A percentile compares a stretch with the other conserved stretches of the same genome.
These are phyloP conservation scores for Agonopterix alstromeriana DNA, from an alignment of 2,888 invertebrate species.

Conservation along the genomic window DNA sequence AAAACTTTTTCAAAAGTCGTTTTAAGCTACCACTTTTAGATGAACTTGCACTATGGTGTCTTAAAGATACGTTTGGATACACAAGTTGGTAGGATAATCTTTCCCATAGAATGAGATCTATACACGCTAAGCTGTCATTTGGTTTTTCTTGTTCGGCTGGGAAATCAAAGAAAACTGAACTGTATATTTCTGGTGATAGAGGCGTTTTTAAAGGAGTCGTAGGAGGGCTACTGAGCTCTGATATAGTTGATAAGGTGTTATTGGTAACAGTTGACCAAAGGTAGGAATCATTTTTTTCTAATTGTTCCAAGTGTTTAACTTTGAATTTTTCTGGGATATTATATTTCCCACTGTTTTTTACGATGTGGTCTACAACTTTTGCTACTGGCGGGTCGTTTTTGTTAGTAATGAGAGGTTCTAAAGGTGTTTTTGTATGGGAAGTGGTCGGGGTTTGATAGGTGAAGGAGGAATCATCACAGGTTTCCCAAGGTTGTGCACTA, in stretches of 20 bases:
- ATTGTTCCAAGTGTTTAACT: slow-evolving; percentile 26
- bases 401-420: slow-evolving; percentile 1
- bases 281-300: slow-evolving; percentile 48
- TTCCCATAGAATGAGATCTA: slow-evolving; percentile 67
- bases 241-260: slow-evolving; percentile 53
- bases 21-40: slow-evolving; percentile 46
- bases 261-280: slow-evolving; percentile 42
- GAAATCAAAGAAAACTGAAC: slow-evolving; percentile 63
- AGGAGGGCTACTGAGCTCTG: slow-evolving; percentile 44
- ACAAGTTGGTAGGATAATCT: slow-evolving; percentile 43
- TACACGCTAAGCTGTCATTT: slow-evolving; percentile 41
- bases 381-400: slow-evolving; percentile 30
- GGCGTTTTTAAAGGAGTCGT: slow-evolving; percentile 32
- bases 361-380: slow-evolving; percentile 50
- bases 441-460: slow-evolving; percentile 18
- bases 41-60: slow-evolving; percentile 35
- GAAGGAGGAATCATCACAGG: slow-evolving; percentile 48
- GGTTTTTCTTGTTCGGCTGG: slow-evolving; percentile 32
- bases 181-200: slow-evolving; percentile 51
- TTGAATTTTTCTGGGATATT: slow-evolving; percentile 46
- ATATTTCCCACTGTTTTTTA: slow-evolving; percentile 39
- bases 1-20: slow-evolving; percentile 38
- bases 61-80: slow-evolving; percentile 51
- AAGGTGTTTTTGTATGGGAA: slow-evolving; percentile 9
- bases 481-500: slow-evolving; percentile 53